phyloP scores from a whole-genome alignment of 2,797 vertebrate species.

The Selene dorsalis region DNA sequence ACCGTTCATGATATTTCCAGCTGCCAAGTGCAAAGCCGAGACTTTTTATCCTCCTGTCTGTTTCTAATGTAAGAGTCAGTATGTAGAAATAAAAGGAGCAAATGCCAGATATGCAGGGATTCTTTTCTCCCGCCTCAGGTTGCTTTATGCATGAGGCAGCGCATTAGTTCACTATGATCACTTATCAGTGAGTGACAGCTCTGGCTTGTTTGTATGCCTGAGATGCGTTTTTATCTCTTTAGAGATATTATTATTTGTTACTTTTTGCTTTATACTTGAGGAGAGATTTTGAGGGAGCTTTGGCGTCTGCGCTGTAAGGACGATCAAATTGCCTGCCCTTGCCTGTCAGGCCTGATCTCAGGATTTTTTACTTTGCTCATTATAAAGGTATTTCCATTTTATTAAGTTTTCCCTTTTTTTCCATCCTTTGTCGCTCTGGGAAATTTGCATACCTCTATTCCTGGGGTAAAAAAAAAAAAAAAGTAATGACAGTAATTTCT shows the following conservation, averaged over 20 bases:
- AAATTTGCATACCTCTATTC: constrained; percentile 98
- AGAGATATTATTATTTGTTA: constrained; percentile 79
- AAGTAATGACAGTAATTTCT: constrained; percentile 97
- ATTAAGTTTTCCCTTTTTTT: constrained; percentile 77
- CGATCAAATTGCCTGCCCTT: constrained; percentile 90
- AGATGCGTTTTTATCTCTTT: constrained; percentile 66
- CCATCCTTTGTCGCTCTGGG: constrained; percentile 87
- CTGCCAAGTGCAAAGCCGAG: constrained; percentile 35
- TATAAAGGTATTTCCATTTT: constrained; percentile 90
- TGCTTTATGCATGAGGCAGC: constrained; percentile 57
- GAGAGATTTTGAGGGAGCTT: constrained; percentile 83
- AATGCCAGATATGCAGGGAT: constrained; percentile 50
- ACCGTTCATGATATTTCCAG: constrained; percentile 29
- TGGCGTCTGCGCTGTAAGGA: constrained; percentile 85
- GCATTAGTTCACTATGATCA: constrained; percentile 74
- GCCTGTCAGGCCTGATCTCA: constrained; percentile 93
- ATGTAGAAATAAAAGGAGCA: constrained; percentile 27
- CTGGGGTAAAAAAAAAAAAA: constrained; percentile 77
- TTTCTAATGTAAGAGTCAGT: constrained; percentile 41
- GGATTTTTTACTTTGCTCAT: constrained; percentile 91
- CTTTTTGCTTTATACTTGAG: constrained; percentile 77
- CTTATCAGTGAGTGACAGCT: constrained; percentile 78
- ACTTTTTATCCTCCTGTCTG: constrained; percentile 36
- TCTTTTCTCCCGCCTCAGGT: constrained; percentile 45
- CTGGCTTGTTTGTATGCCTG: constrained; percentile 69